Percentiles rank a stretch among this genome's conserved stretches.
phyloP scores from a whole-genome alignment of 2,888 invertebrate genomes.

The Branchellion lobata region DNA sequence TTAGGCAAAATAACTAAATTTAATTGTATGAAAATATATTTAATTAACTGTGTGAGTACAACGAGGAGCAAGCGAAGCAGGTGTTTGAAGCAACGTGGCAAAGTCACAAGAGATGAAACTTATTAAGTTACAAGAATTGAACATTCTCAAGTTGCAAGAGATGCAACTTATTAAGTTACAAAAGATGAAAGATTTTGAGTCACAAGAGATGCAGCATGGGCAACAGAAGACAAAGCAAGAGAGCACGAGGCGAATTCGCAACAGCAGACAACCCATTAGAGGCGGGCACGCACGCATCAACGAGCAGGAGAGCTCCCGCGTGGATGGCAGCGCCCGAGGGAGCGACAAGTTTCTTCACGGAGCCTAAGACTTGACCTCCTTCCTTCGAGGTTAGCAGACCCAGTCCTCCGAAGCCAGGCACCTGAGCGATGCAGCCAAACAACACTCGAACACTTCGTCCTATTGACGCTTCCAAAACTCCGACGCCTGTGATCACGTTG shows the following conservation, averaged over 20 bases:
- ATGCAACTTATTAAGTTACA: no score
- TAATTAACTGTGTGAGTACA: no score
- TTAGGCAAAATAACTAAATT: no score
- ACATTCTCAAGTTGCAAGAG: no score
- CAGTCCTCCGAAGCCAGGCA: constrained; percentile 36
- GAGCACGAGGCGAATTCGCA: background rate
- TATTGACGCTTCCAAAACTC: constrained; percentile 12
- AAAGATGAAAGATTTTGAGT: no score
- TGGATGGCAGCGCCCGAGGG: background rate
- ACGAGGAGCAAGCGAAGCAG: no score
- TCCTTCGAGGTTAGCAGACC: constrained; percentile 37
- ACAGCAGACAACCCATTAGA: background rate
- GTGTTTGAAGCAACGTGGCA: no score
- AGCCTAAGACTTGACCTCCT: background rate
- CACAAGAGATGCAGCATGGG: background rate
- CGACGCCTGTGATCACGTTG: constrained; percentile 39
- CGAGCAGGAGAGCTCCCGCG: background rate
- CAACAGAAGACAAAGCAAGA: background rate
- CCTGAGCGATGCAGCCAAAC: constrained; percentile 45
- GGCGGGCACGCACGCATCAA: background rate
- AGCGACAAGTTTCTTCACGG: background rate
- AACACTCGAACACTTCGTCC: constrained; percentile 31
- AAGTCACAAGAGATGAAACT: no score
- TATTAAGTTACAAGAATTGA: no score
- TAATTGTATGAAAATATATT: no score